Conservation (phyloP, 1,140 invertebrate genomes). For the Ooceraea biroi region DNA sequence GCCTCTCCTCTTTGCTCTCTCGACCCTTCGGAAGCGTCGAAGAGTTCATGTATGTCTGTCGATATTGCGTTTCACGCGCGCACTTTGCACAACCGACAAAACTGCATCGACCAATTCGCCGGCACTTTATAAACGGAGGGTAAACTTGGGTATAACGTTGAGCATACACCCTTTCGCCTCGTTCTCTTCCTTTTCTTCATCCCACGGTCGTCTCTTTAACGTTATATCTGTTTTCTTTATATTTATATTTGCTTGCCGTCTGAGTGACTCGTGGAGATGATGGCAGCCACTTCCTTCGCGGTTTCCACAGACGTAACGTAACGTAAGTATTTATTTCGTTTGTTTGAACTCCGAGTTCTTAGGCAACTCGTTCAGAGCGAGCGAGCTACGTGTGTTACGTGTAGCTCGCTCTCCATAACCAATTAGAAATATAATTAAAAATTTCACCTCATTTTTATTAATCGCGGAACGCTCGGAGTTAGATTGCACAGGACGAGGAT, state of each 20-base stretch:
- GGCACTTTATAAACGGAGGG: conserved; percentile 23
- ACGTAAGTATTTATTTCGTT: background rate
- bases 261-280: conserved; percentile 9
- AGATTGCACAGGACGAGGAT: conserved; percentile 1
- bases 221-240: background rate
- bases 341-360: too few species aligned
- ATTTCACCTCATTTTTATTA: conserved; percentile 30
- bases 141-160: background rate
- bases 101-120: conserved; percentile 41
- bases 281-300: background rate
- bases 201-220: conserved; percentile 2
- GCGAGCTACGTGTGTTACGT: background rate
- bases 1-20: too few species aligned
- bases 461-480: background rate
- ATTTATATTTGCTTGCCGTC: conserved; percentile 11
- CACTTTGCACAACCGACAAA: conserved; percentile 22
- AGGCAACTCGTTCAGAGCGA: too few species aligned
- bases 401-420: background rate
- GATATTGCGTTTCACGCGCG: background rate
- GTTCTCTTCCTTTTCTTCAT: background rate
- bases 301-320: background rate
- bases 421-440: conserved; percentile 36
- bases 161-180: conserved; percentile 24
- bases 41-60: background rate
- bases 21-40: too few species aligned